Conservation (phyloP, 2,113 vertebrate species). For the Henicopernis longicauda region DNA sequence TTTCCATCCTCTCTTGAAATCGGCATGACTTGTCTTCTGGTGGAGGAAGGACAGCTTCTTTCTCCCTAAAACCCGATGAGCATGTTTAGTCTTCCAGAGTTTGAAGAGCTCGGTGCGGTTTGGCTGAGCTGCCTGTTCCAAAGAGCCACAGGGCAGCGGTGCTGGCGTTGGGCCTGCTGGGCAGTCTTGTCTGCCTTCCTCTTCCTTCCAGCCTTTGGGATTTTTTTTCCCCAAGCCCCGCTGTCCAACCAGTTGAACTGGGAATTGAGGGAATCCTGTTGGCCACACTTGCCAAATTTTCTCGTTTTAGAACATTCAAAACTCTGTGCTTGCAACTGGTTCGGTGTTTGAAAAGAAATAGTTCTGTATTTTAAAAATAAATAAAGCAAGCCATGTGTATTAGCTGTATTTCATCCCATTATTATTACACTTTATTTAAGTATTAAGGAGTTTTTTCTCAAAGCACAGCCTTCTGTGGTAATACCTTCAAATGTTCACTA, state of each 20-base stretch:
- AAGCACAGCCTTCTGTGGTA: not conserved
- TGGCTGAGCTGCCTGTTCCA: not conserved
- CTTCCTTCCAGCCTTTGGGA: too few relatives aligned
- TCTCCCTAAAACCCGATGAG: accelerated
- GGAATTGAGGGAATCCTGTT: not conserved
- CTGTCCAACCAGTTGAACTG: not conserved
- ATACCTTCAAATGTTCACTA: not conserved
- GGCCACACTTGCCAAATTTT: not conserved
- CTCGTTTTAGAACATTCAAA: not conserved
- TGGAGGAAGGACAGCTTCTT: not conserved
- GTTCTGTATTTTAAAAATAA: not conserved
- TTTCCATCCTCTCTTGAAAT: not conserved
- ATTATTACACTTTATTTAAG: not conserved
- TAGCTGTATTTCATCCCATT: not conserved
- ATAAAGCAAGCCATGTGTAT: not conserved
- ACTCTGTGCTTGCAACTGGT: not conserved
- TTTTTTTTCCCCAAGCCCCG: not conserved
- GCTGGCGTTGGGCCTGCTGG: not conserved
- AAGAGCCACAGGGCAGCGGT: accelerated
- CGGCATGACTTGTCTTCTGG: not conserved
- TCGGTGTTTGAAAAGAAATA: not conserved
- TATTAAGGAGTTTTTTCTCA: not conserved
- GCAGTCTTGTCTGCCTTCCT: too few relatives aligned
- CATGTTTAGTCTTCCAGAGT: accelerated
- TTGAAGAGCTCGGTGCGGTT: not conserved